Evolutionary conservation across 2,113 vertebrate genomes (phyloP).

Genomic region (Rhynchopsitta pachyrhyncha): DNA sequence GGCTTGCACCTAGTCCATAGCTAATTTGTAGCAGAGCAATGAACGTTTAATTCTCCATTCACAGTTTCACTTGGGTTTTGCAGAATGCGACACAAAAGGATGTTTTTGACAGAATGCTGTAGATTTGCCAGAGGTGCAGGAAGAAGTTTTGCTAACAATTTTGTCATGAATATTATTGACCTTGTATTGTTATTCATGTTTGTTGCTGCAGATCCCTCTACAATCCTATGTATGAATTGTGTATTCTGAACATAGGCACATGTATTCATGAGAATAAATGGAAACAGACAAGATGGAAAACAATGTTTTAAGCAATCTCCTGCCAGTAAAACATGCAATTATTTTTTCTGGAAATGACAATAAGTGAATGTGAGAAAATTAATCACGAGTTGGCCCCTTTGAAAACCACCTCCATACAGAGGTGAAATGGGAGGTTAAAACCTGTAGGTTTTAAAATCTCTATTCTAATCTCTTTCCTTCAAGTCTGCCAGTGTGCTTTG

Average conservation of each 20-base stretch:
- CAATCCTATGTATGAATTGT: background rate
- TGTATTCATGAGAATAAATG: background rate
- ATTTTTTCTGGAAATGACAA: background rate
- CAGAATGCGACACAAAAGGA: background rate
- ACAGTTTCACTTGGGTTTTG: background rate
- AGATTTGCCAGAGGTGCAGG: background rate
- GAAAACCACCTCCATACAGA: background rate
- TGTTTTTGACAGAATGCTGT: background rate
- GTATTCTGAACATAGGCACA: background rate
- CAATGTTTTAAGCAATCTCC: background rate
- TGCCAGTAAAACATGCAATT: background rate
- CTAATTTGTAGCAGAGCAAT: background rate
- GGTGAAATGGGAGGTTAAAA: background rate
- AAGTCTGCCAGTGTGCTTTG: background rate
- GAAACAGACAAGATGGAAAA: background rate
- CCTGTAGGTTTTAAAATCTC: accelerated
- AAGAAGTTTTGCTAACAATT: background rate
- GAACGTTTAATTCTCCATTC: background rate
- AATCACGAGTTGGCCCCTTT: background rate
- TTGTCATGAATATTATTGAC: background rate
- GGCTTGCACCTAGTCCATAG: background rate
- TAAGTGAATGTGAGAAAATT: background rate
- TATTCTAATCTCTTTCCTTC: background rate
- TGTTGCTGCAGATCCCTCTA: background rate
- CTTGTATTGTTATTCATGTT: background rate